A percentile compares a stretch with the other conserved stretches of the same genome.
Conservation (phyloP, 2,888 invertebrate species). For the Metopia argyrocephala region DNA sequence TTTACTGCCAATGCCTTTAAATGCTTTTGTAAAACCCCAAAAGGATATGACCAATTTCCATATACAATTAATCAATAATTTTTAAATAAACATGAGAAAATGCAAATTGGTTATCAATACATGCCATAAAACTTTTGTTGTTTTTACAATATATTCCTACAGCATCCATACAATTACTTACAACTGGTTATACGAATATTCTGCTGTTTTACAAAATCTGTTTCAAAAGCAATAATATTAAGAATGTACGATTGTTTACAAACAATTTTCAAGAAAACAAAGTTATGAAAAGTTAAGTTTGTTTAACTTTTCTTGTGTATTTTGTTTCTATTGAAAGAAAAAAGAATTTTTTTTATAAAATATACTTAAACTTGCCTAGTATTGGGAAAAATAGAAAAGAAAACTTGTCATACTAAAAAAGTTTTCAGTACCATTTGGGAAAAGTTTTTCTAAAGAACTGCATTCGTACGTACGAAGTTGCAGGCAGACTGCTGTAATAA, state of each 20-base stretch:
- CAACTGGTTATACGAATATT: too few relatives aligned
- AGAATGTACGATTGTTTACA: neutral
- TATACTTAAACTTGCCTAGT: neutral
- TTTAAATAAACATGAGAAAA: constrained; percentile 4
- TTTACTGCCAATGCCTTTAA: constrained; percentile 28
- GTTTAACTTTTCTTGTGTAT: neutral
- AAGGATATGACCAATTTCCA: constrained; percentile 50
- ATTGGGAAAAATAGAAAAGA: too few relatives aligned
- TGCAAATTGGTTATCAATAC: constrained; percentile 27
- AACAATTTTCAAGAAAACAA: neutral
- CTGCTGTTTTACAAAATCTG: neutral
- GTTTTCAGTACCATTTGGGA: neutral
- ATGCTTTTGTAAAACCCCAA: constrained; percentile 22
- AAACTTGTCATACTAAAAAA: neutral
- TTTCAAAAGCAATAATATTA: neutral
- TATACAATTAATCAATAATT: constrained; percentile 39
- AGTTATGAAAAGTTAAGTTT: neutral
- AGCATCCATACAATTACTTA: neutral
- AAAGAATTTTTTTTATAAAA: neutral
- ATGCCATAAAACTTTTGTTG: neutral
- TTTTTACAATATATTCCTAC: neutral
- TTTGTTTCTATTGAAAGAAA: neutral
- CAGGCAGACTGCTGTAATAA: too few relatives aligned
- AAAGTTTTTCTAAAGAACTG: too few relatives aligned
- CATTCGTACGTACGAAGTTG: too few relatives aligned